Conservation (phyloP, 2,113 vertebrate genomes). For the Casuarius casuarius region DNA sequence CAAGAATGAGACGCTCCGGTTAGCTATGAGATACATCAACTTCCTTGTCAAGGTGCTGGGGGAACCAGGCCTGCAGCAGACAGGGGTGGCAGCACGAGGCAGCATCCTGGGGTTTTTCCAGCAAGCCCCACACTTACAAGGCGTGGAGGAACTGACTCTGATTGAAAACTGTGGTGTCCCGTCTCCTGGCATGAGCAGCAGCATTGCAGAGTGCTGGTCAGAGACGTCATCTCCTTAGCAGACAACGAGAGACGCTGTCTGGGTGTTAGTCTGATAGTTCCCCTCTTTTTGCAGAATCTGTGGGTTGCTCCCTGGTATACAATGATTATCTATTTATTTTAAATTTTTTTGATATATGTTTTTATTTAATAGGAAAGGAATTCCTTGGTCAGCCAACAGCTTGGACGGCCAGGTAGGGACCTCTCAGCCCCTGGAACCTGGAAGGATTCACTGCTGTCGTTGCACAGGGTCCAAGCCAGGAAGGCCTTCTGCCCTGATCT, state of each 20-base stretch:
- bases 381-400: neutral
- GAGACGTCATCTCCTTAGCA: conserved; percentile 49
- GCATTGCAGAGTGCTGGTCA: conserved; percentile 80
- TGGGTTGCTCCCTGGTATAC: neutral
- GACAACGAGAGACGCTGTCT: neutral
- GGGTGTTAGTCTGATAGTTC: neutral
- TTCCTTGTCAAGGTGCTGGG: conserved; percentile 92
- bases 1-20: conserved; percentile 96
- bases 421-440: neutral
- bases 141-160: conserved; percentile 75
- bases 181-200: conserved; percentile 82
- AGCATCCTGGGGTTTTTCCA: conserved; percentile 76
- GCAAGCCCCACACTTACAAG: conserved; percentile 67
- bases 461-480: neutral
- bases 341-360: conserved; percentile 4
- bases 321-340: conserved; percentile 48
- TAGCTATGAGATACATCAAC: conserved; percentile 98
- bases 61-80: conserved; percentile 83
- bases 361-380: conserved; percentile 24
- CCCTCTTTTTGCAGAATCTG: neutral
- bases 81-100: conserved; percentile 55
- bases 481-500: neutral
- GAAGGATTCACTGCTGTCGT: neutral
- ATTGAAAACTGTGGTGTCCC: conserved; percentile 80
- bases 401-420: neutral